Evolutionary conservation across 1,140 invertebrate species (phyloP).

Genomic region (Calycopis cecrops): DNA sequence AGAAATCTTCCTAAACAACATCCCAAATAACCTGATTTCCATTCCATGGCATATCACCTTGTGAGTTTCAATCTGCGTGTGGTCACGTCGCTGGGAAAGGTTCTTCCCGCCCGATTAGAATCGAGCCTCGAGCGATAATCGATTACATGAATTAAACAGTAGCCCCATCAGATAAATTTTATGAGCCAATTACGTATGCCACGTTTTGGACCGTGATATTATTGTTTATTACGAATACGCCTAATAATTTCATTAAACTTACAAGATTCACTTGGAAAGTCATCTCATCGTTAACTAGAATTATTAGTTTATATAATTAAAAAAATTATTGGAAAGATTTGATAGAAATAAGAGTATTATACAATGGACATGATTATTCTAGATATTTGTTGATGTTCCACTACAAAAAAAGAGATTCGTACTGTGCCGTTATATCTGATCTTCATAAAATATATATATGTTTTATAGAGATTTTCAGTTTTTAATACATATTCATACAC

Average conservation of each 20-base stretch:
- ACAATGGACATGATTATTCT: too few relatives aligned
- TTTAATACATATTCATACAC: too few relatives aligned
- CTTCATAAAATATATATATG: too few relatives aligned
- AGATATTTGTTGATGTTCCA: too few relatives aligned
- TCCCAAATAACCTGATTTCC: neutral
- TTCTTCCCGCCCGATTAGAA: conserved; percentile 42
- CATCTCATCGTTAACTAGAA: neutral
- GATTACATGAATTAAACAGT: conserved; percentile 47
- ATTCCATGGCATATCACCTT: neutral
- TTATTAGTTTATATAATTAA: too few relatives aligned
- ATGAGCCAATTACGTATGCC: conserved; percentile 21
- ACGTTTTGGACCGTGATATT: conserved; percentile 2
- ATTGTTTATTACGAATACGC: conserved; percentile 28
- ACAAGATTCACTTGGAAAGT: conserved; percentile 5
- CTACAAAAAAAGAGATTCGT: too few relatives aligned
- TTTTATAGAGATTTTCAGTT: too few relatives aligned
- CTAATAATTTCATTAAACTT: conserved; percentile 4
- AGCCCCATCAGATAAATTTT: conserved; percentile 43
- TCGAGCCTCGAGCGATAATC: conserved; percentile 40
- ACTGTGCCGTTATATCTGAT: too few relatives aligned
- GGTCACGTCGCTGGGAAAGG: conserved; percentile 34
- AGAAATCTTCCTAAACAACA: too few relatives aligned
- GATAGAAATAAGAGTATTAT: too few relatives aligned
- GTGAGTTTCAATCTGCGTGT: conserved; percentile 35
- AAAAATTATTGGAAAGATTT: too few relatives aligned